Percentiles rank a stretch among this genome's conserved stretches.
phyloP scores from a whole-genome alignment of 2,797 vertebrate genomes.

The Glyptemys insculpta region DNA sequence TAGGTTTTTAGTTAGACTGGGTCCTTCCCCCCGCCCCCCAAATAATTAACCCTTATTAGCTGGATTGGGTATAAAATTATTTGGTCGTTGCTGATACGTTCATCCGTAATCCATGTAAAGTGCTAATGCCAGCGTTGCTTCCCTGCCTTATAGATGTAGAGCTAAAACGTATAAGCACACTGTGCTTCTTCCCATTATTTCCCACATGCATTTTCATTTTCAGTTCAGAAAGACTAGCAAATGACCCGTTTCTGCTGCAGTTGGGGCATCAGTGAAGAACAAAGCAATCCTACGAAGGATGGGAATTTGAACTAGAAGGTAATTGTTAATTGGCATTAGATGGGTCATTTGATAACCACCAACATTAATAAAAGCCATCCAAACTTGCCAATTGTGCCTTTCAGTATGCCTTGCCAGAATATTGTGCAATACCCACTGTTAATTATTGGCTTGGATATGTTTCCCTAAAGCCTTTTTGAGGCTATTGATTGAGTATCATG shows the following conservation, averaged over 20 bases:
- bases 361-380: neutral
- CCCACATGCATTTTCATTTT: neutral
- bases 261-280: neutral
- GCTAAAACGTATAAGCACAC: neutral
- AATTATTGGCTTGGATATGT: neutral
- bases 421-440: neutral
- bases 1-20: neutral
- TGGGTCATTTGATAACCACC: neutral
- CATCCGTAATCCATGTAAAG: accelerated
- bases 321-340: neutral
- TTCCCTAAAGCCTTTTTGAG: neutral
- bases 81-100: neutral
- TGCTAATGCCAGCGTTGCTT: neutral
- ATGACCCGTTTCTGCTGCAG: neutral
- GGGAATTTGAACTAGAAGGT: slow-evolving; percentile 1
- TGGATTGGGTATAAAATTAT: neutral
- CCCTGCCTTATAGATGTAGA: neutral
- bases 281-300: neutral
- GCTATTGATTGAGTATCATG: neutral
- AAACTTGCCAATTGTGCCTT: neutral
- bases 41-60: neutral
- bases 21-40: neutral
- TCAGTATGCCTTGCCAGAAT: neutral
- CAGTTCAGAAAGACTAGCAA: neutral
- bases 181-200: neutral